These are phyloP conservation scores for Pocillopora verrucosa DNA, from an alignment of 64 coral and sea anemone species.

Conservation along the genomic window DNA sequence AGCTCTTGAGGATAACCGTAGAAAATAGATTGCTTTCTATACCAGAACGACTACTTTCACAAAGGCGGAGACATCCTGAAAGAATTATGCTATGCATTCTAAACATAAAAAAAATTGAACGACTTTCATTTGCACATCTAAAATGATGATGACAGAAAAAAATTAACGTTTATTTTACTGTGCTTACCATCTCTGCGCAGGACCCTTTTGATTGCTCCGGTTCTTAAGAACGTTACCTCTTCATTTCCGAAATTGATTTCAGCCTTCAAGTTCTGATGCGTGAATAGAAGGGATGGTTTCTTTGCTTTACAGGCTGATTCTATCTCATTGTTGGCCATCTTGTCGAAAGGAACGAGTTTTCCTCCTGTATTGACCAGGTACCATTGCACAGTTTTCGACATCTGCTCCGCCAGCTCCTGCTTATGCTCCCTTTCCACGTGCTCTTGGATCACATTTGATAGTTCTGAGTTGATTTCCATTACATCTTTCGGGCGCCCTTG, in stretches of 20 bases:
- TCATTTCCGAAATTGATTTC: constrained; percentile 21
- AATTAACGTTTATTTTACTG: background rate
- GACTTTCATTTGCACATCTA: background rate
- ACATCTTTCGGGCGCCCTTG: constrained; percentile 40
- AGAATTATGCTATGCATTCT: too few relatives aligned
- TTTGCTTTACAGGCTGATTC: constrained; percentile 12
- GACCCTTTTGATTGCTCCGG: constrained; percentile 8
- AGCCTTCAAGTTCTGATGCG: constrained; percentile 20
- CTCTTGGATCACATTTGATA: background rate
- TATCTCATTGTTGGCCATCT: constrained; percentile 30
- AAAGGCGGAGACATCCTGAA: too few relatives aligned
- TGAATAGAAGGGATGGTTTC: constrained; percentile 7
- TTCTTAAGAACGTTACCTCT: constrained; percentile 23
- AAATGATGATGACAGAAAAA: background rate
- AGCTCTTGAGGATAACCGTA: too few relatives aligned
- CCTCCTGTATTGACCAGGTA: background rate
- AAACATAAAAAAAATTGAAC: background rate
- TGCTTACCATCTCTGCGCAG: constrained; percentile 39
- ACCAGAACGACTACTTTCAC: too few relatives aligned
- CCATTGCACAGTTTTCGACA: constrained; percentile 25
- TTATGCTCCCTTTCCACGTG: constrained; percentile 5
- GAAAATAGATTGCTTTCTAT: too few relatives aligned
- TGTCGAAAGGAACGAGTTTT: constrained; percentile 16
- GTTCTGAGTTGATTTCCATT: background rate
- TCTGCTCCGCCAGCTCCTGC: constrained; percentile 6